Conservation (phyloP, 2,797 vertebrate genomes). For the Podarcis siculus region DNA sequence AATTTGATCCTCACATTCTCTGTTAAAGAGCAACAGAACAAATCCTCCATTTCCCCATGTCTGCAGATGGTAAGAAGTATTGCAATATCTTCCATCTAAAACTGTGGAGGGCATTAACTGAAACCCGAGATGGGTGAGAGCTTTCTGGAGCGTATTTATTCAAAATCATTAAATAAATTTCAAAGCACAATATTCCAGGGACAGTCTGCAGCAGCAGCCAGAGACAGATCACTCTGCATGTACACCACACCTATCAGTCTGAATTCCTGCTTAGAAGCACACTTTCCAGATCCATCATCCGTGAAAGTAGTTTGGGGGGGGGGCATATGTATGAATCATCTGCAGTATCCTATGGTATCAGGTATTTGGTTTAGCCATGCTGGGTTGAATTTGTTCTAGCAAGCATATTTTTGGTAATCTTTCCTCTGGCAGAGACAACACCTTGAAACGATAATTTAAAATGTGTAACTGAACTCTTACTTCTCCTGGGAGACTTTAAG, state of each 20-base stretch:
- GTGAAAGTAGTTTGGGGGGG: neutral
- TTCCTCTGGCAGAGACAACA: neutral
- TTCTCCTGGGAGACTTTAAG: conserved; percentile 2
- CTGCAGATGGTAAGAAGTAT: neutral
- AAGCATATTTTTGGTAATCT: neutral
- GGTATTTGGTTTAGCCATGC: neutral
- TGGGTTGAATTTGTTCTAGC: neutral
- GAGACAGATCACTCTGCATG: neutral
- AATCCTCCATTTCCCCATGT: conserved; percentile 15
- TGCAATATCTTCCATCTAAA: conserved; percentile 15
- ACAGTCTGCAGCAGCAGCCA: neutral
- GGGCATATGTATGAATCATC: neutral
- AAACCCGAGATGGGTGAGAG: conserved; percentile 26
- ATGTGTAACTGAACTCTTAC: conserved; percentile 10
- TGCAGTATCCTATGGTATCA: neutral
- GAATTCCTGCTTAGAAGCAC: neutral
- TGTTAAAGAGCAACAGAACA: neutral
- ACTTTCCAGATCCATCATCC: neutral
- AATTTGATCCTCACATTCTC: neutral
- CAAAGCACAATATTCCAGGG: neutral
- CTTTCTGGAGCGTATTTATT: neutral
- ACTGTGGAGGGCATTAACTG: neutral
- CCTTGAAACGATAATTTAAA: conserved; percentile 17
- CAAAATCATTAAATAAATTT: conserved; percentile 25
- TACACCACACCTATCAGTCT: neutral